Conservation (phyloP, 2,888 invertebrate species). For the Drosophila flavopinicola region DNA sequence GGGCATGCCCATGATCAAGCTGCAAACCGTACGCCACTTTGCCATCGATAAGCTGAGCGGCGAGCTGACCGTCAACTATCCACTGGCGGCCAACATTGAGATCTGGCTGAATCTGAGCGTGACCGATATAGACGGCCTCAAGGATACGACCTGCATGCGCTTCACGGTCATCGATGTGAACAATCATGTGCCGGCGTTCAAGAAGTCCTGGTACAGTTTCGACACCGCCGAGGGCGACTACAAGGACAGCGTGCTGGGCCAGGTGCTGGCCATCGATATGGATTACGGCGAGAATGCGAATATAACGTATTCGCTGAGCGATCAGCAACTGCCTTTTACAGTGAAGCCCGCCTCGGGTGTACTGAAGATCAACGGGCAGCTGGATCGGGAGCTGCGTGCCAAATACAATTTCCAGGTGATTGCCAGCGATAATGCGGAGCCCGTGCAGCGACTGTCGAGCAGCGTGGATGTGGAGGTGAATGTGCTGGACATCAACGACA, state of each 20-base stretch:
- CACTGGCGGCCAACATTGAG: slow-evolving; percentile 90
- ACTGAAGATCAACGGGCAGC: slow-evolving; percentile 89
- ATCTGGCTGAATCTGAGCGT: slow-evolving; percentile 91
- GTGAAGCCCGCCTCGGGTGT: slow-evolving; percentile 89
- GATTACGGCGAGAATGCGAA: slow-evolving; percentile 93
- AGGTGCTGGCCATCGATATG: slow-evolving; percentile 90
- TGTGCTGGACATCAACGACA: slow-evolving; percentile 93
- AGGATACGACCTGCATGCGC: slow-evolving; percentile 88
- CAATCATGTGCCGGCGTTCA: slow-evolving; percentile 93
- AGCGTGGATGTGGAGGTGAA: slow-evolving; percentile 92
- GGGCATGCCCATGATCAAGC: slow-evolving; percentile 58
- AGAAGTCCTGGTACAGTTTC: slow-evolving; percentile 92
- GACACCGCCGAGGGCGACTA: slow-evolving; percentile 92
- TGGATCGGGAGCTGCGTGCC: slow-evolving; percentile 91
- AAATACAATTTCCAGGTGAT: slow-evolving; percentile 89
- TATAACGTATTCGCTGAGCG: slow-evolving; percentile 88
- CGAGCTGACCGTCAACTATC: slow-evolving; percentile 89
- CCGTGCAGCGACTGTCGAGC: slow-evolving; percentile 87
- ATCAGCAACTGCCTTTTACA: slow-evolving; percentile 87
- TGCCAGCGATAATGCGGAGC: slow-evolving; percentile 89
- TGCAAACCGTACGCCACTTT: slow-evolving; percentile 86
- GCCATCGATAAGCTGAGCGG: slow-evolving; percentile 91
- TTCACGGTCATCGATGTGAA: slow-evolving; percentile 92
- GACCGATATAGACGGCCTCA: slow-evolving; percentile 90
- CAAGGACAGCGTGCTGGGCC: slow-evolving; percentile 89